Conservation (phyloP, 2,797 vertebrate species). For the Arrhamphus sclerolepis region DNA sequence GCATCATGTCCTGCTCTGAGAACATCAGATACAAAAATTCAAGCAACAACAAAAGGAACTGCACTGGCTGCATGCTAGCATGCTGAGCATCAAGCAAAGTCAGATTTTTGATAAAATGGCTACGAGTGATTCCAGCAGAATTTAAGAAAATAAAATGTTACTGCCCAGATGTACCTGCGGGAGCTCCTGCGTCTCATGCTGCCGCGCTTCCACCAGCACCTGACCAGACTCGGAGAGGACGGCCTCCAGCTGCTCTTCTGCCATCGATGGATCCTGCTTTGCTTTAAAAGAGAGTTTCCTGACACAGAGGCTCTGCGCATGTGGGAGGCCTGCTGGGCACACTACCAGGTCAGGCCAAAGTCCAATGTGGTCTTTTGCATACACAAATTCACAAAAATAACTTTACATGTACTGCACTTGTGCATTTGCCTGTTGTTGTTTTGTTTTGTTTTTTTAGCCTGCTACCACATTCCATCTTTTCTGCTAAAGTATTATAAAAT, state of each 20-base stretch:
- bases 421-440: not conserved
- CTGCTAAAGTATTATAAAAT: slow-evolving; percentile 32
- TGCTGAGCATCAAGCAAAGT: not conserved
- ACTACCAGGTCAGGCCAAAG: slow-evolving; percentile 90
- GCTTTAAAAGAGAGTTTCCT: slow-evolving; percentile 96
- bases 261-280: slow-evolving; percentile 97
- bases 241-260: slow-evolving; percentile 98
- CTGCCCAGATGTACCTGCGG: slow-evolving; percentile 89
- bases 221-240: slow-evolving; percentile 90
- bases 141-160: not conserved
- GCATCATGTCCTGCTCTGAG: slow-evolving; percentile 23
- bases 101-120: not conserved
- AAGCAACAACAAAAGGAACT: slow-evolving; percentile 20
- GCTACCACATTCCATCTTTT: slow-evolving; percentile 22
- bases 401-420: slow-evolving; percentile 19
- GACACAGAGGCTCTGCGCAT: slow-evolving; percentile 94
- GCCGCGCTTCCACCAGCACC: slow-evolving; percentile 90
- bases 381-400: slow-evolving; percentile 6
- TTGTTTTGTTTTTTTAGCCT: not conserved
- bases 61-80: slow-evolving; percentile 58
- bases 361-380: slow-evolving; percentile 17
- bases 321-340: slow-evolving; percentile 99
- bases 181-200: slow-evolving; percentile 93
- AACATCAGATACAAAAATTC: slow-evolving; percentile 8
- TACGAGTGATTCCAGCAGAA: not conserved